Percentiles rank a stretch among this genome's conserved stretches.
phyloP scores from a whole-genome alignment of 1,140 invertebrate species.

The Luehdorfia chinensis region DNA sequence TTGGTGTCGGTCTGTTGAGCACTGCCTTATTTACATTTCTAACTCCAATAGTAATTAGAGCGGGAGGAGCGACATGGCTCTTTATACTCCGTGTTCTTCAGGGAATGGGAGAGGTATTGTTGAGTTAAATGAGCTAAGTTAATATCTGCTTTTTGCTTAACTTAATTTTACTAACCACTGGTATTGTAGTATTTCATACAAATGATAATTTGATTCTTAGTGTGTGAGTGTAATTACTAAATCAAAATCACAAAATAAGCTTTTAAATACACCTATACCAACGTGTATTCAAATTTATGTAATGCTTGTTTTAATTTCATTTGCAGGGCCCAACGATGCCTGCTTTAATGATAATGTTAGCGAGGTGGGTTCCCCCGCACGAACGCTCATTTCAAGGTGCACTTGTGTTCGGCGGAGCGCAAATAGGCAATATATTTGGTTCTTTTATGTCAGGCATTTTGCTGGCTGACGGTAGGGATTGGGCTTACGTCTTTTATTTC shows the following conservation, averaged over 20 bases:
- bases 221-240: too few relatives aligned
- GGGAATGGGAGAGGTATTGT: constrained; percentile 81
- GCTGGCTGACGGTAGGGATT: constrained; percentile 80
- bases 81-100: constrained; percentile 82
- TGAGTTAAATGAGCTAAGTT: too few relatives aligned
- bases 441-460: constrained; percentile 83
- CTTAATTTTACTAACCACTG: too few relatives aligned
- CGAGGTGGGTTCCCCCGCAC: constrained; percentile 84
- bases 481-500: constrained; percentile 89
- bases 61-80: constrained; percentile 76
- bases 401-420: constrained; percentile 83
- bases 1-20: constrained; percentile 80
- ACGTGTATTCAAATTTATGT: too few relatives aligned
- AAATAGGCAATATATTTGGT: constrained; percentile 84
- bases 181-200: too few relatives aligned
- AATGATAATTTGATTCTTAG: too few relatives aligned
- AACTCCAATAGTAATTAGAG: constrained; percentile 72
- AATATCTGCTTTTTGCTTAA: too few relatives aligned
- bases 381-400: constrained; percentile 85
- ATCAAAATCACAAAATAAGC: too few relatives aligned
- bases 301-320: too few relatives aligned
- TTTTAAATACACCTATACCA: too few relatives aligned
- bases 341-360: constrained; percentile 83
- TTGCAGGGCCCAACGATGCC: constrained; percentile 85
- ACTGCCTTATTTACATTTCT: constrained; percentile 80